Percentiles rank a stretch among this genome's conserved stretches.
Evolutionary conservation across 2,888 invertebrate species (phyloP).

Genomic region (Drosophila mimetica): DNA sequence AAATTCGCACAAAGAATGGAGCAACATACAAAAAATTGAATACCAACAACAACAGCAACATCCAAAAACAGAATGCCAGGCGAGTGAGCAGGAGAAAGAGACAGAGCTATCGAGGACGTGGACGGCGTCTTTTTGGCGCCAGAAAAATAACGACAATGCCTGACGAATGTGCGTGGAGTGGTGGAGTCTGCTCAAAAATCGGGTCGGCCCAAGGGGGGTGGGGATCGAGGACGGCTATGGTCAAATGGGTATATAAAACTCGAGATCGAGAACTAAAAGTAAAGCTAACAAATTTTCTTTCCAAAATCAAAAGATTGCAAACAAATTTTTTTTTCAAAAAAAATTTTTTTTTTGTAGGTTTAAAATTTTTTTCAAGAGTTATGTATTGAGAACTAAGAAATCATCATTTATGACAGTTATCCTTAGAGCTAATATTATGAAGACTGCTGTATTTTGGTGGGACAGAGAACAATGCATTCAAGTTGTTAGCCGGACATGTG

Average conservation of each 20-base stretch:
- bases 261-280: no score
- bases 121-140: constrained; percentile 83
- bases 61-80: constrained; percentile 24
- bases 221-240: constrained; percentile 9
- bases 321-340: no score
- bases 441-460: constrained; percentile 1
- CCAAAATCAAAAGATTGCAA: no score
- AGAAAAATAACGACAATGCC: constrained; percentile 82
- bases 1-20: constrained; percentile 37
- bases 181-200: constrained; percentile 21
- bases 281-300: no score
- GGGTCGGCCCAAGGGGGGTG: constrained; percentile 22
- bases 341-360: no score
- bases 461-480: constrained; percentile 49
- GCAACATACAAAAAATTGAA: constrained; percentile 29
- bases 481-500: constrained; percentile 35
- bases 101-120: constrained; percentile 28
- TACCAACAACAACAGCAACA: constrained; percentile 34
- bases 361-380: no score
- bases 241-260: constrained; percentile 1
- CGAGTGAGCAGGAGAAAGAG: constrained; percentile 7
- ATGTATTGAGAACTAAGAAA: not conserved
- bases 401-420: not conserved
- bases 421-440: not conserved
- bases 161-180: constrained; percentile 63